Percentiles rank a stretch among this genome's conserved stretches.
Conservation (phyloP, 2,113 vertebrate species). For the Forbesichthys agassizii region DNA sequence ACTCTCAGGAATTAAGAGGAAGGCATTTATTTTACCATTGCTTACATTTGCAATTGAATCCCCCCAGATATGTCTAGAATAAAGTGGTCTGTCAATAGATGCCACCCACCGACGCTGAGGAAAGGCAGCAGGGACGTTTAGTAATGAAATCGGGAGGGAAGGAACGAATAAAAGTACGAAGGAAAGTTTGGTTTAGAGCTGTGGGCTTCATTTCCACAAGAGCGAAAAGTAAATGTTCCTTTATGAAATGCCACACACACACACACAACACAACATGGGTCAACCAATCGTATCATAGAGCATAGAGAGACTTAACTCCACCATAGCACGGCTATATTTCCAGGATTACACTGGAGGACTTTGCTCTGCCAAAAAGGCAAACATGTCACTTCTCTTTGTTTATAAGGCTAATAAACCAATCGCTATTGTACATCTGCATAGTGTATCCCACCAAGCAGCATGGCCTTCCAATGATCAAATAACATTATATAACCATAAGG, state of each 20-base stretch:
- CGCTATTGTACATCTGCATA: slow-evolving; percentile 54
- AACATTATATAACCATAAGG: slow-evolving; percentile 67
- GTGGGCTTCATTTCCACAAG: slow-evolving; percentile 25
- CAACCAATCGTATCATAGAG: background rate
- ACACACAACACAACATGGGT: slow-evolving; percentile 34
- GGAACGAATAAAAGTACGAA: slow-evolving; percentile 51
- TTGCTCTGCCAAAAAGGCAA: slow-evolving; percentile 36
- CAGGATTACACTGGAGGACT: background rate
- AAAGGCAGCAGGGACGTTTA: slow-evolving; percentile 28
- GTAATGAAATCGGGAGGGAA: slow-evolving; percentile 22
- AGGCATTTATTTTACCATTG: slow-evolving; percentile 76
- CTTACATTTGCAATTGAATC: slow-evolving; percentile 76
- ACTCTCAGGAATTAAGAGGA: slow-evolving; percentile 77
- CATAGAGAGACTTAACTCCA: slow-evolving; percentile 9
- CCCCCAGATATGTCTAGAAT: slow-evolving; percentile 68
- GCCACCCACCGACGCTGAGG: slow-evolving; percentile 50
- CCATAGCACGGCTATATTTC: slow-evolving; percentile 23
- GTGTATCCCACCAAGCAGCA: slow-evolving; percentile 55
- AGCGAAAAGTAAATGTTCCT: slow-evolving; percentile 34
- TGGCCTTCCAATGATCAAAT: slow-evolving; percentile 62
- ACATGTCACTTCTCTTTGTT: slow-evolving; percentile 52
- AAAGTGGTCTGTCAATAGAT: slow-evolving; percentile 68
- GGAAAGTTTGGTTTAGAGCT: slow-evolving; percentile 44
- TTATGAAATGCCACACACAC: slow-evolving; percentile 40
- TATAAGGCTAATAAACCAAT: slow-evolving; percentile 69